Base-by-base conservation (phyloP, 2,797 vertebrate species). In the Helarctos malayanus region DNA sequence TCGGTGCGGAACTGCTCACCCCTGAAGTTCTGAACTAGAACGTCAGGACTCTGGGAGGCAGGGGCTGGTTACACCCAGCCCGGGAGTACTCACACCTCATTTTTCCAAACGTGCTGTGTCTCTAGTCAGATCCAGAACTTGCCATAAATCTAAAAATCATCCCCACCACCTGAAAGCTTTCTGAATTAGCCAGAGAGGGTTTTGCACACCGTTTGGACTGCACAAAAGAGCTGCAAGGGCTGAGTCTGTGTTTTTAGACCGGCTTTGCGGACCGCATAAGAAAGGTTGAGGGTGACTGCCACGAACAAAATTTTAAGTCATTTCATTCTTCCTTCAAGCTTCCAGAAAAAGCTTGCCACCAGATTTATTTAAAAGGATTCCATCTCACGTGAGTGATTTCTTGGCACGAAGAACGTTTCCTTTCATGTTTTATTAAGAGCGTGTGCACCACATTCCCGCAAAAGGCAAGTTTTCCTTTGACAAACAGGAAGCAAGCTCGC, bases 311-410 rank as follows among this genome's bases (percentile, higher is more conserved):
- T 49, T 88, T 83, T n/a, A 91, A 18, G 91, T 79, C 52, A 75
- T 75, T 91, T 80, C 52, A 6, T 52, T 80, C 79, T 87, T 84
- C 52, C 75, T 68, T 79, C 29, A 25, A 81, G 49, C 61, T 87
- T 83, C 78, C 41, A 32, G 65, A 32, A 76, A 79, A 91, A 69
- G 45, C 80, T 83, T 87, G 80, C 69, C 80, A 41, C 41, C 88
- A 96, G 89, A 84, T 95, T 96, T 92, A 29, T 75, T 93, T 82
- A 54, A 75, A 88, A 88, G 76, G 63, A 89, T 96, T 80, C 69
- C 76, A 84, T 49, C 89, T 76, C 89, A 49, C 11, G 2, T 49
- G 71, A 97, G 89, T 29, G 78, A 89, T 56, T 94, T 94, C 73
- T 57, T 95, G 83, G 95, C 95, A 91, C 12, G 1, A 47, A 79